phyloP scores from a whole-genome alignment of 64 coral and sea anemone species.

The Montipora efflorescens region DNA sequence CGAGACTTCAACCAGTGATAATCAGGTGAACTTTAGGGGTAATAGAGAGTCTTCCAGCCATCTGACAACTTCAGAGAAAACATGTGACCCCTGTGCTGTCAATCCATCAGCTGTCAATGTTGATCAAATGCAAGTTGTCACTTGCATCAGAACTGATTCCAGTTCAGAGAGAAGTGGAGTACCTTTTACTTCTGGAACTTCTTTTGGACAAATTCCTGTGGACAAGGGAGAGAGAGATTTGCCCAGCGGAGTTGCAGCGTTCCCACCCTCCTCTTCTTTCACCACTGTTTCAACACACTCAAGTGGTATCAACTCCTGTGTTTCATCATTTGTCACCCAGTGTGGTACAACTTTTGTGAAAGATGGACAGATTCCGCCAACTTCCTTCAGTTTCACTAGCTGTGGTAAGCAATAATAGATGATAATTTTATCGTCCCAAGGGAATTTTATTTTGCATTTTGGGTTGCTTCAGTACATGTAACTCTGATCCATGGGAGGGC shows the following conservation, averaged over 20 bases:
- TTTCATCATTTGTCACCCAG: neutral
- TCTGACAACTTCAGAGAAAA: neutral
- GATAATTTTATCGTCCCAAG: neutral
- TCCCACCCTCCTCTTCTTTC: neutral
- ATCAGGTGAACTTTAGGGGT: neutral
- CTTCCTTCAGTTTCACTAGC: neutral
- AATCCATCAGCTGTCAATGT: neutral
- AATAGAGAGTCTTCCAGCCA: neutral
- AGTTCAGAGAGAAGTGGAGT: neutral
- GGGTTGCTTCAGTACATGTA: neutral
- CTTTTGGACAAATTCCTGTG: neutral
- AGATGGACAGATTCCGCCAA: neutral
- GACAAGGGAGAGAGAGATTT: neutral
- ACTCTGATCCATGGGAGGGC: too few species aligned
- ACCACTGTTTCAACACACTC: neutral
- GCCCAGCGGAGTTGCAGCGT: neutral
- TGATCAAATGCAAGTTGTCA: neutral
- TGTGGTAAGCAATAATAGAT: constrained; percentile 3
- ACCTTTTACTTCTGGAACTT: neutral
- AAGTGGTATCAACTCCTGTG: neutral
- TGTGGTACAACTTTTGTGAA: neutral
- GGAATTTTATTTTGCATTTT: neutral
- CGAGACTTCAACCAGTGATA: neutral
- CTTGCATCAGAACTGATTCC: neutral
- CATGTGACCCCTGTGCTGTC: neutral